Evolutionary conservation across 2,113 vertebrate species (phyloP).

Genomic region (Upupa epops): DNA sequence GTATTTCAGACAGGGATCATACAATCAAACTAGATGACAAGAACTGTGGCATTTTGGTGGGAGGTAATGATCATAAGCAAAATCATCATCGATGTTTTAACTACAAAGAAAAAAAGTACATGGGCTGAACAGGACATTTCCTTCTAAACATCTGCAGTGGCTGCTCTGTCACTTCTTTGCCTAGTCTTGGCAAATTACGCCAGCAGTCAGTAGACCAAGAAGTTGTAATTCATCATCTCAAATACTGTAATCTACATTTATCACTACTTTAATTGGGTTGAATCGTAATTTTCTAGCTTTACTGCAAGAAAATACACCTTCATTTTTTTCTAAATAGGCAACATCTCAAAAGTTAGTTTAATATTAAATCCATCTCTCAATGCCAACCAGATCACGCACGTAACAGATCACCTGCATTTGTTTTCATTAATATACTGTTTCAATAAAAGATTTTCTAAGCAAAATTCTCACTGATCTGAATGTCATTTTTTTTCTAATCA

Average conservation of each 20-base stretch:
- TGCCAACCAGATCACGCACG: constrained; percentile 2
- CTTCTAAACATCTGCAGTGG: constrained; percentile 36
- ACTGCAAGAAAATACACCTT: constrained; percentile 58
- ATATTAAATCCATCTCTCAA: constrained; percentile 38
- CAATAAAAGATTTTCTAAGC: not conserved
- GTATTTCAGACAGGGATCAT: constrained; percentile 25
- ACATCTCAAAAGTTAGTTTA: constrained; percentile 11
- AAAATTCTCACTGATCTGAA: not conserved
- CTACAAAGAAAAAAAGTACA: constrained; percentile 60
- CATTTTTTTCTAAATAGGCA: constrained; percentile 30
- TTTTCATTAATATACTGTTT: constrained; percentile 15
- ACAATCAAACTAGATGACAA: constrained; percentile 52
- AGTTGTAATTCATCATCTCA: constrained; percentile 63
- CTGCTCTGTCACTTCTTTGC: constrained; percentile 48
- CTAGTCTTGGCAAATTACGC: constrained; percentile 65
- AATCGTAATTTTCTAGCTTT: constrained; percentile 70
- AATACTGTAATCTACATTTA: constrained; percentile 65
- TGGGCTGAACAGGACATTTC: constrained; percentile 60
- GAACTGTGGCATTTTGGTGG: not conserved
- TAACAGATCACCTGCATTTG: not conserved
- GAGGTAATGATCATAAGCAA: constrained; percentile 4
- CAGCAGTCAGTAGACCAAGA: constrained; percentile 53
- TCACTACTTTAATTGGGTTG: constrained; percentile 69
- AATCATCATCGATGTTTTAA: constrained; percentile 67
- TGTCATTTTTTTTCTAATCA: not conserved